These are phyloP conservation scores for Hippotragus niger DNA, from an alignment of 2,113 vertebrate genomes.

Conservation along the genomic window DNA sequence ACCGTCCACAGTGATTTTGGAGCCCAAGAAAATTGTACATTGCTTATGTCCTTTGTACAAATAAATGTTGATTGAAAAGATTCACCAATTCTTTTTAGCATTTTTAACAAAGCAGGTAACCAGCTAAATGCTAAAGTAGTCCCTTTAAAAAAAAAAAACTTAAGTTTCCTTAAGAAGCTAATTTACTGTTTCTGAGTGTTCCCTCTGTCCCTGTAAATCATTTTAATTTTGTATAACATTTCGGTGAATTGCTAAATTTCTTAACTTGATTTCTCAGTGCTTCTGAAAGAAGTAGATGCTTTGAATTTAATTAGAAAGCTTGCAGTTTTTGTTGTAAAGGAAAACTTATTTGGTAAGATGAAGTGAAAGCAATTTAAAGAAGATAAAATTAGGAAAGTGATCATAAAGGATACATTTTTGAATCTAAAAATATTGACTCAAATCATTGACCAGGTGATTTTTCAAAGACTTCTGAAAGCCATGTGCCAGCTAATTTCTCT, in stretches of 20 bases:
- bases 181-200: neutral
- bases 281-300: neutral
- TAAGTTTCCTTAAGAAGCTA: neutral
- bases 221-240: neutral
- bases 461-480: conserved; percentile 25
- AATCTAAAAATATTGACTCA: conserved; percentile 21
- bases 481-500: conserved; percentile 11
- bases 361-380: neutral
- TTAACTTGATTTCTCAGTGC: neutral
- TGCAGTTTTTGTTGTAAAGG: neutral
- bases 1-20: neutral
- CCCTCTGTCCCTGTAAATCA: neutral
- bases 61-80: neutral
- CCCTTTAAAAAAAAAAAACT: neutral
- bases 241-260: neutral
- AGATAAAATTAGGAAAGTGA: neutral
- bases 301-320: conserved; percentile 5
- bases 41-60: neutral
- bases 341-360: neutral
- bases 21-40: neutral
- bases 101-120: neutral
- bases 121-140: neutral
- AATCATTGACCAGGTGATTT: neutral
- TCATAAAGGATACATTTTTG: neutral
- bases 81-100: neutral